A percentile compares a stretch with the other conserved stretches of the same genome.
These are phyloP conservation scores for Lemur catta DNA, from an alignment of 2,797 vertebrate species.

Conservation along the genomic window DNA sequence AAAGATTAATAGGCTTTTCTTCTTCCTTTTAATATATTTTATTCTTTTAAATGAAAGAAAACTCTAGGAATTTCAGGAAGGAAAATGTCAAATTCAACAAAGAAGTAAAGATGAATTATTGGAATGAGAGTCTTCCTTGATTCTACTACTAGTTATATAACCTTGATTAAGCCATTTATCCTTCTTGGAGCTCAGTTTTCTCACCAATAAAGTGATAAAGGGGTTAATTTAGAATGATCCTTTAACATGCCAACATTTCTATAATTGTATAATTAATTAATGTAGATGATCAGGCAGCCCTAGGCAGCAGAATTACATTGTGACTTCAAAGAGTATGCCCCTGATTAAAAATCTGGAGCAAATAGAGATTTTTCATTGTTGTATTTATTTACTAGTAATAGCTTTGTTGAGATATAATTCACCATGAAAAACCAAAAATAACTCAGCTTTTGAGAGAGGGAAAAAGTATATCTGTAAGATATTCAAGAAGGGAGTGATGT, in stretches of 20 bases:
- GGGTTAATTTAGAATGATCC: not conserved
- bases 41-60: not conserved
- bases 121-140: not conserved
- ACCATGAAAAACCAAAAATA: not conserved
- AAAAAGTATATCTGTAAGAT: not conserved
- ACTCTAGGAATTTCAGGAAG: not conserved
- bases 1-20: not conserved
- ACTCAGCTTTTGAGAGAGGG: not conserved
- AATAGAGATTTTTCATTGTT: not conserved
- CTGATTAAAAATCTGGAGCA: slow-evolving; percentile 8
- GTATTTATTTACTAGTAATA: slow-evolving; percentile 15
- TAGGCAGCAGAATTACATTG: not conserved
- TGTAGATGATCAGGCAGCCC: not conserved
- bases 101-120: not conserved
- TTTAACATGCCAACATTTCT: not conserved
- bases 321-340: slow-evolving; percentile 31
- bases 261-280: not conserved
- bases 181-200: slow-evolving; percentile 7
- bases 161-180: not conserved
- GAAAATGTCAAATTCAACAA: not conserved
- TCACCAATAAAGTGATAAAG: not conserved
- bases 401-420: not conserved
- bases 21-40: slow-evolving; percentile 37
- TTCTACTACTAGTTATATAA: not conserved
- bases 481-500: not conserved